These are phyloP conservation scores for Hippocampus guttulatus DNA, from an alignment of 2,113 vertebrate genomes.

Conservation along the genomic window DNA sequence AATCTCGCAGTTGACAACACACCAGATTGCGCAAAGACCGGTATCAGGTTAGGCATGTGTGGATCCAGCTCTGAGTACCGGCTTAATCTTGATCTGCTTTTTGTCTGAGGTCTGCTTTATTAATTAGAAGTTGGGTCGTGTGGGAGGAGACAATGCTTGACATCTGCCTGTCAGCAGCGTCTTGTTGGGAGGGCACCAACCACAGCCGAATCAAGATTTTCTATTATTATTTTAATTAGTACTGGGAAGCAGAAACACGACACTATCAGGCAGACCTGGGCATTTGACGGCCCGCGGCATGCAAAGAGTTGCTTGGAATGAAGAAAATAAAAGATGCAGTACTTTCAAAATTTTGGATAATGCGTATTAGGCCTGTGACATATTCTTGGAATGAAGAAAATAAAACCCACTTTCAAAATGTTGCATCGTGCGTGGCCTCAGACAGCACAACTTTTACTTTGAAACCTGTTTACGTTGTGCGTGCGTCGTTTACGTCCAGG, in stretches of 20 bases:
- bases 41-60: conserved; percentile 63
- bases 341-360: too few relatives aligned
- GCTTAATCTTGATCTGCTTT: conserved; percentile 56
- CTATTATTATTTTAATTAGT: conserved; percentile 10
- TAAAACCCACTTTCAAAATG: too few relatives aligned
- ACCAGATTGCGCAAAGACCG: conserved; percentile 26
- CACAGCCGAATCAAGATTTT: conserved; percentile 25
- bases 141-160: conserved; percentile 62
- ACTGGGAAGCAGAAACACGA: conserved; percentile 12
- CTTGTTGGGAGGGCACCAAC: conserved; percentile 53
- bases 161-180: conserved; percentile 64
- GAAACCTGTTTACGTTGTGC: too few relatives aligned
- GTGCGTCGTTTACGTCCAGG: too few relatives aligned
- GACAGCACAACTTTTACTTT: too few relatives aligned
- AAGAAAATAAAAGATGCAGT: too few relatives aligned
- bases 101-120: conserved; percentile 72
- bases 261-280: neutral
- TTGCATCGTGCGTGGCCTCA: too few relatives aligned
- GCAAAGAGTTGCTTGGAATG: too few relatives aligned
- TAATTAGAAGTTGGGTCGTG: conserved; percentile 71
- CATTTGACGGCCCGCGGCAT: too few relatives aligned
- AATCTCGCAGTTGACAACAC: conserved; percentile 21
- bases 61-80: conserved; percentile 52
- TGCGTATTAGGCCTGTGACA: too few relatives aligned
- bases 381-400: too few relatives aligned